Evolutionary conservation across 2,797 vertebrate species (phyloP).

Genomic region (Falco biarmicus): DNA sequence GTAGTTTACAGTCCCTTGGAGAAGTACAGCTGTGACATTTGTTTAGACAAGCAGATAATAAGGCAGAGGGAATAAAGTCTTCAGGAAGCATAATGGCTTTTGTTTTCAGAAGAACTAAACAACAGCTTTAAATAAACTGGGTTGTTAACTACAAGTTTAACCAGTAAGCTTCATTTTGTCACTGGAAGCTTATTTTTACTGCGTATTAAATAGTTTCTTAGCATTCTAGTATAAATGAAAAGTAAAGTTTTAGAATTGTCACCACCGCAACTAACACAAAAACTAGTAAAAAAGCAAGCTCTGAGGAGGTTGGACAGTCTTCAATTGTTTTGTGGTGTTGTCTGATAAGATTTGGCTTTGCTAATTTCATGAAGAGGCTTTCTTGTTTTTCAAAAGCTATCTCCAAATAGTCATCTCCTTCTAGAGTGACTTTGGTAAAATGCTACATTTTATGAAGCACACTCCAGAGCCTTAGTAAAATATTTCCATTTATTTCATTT

Average conservation of each 20-base stretch:
- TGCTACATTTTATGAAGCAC: neutral
- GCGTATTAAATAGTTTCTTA: neutral
- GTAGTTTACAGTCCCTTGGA: neutral
- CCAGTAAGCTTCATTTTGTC: conserved; percentile 11
- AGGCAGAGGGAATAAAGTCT: neutral
- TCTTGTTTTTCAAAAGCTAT: neutral
- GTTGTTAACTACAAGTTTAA: neutral
- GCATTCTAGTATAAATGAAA: neutral
- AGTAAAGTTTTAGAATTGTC: neutral
- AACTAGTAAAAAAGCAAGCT: neutral
- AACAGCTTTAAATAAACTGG: conserved; percentile 1
- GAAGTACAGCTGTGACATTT: conserved; percentile 18
- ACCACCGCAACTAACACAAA: neutral
- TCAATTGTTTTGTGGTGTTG: neutral
- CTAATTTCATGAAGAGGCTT: neutral
- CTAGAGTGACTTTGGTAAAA: neutral
- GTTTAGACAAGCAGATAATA: conserved; percentile 22
- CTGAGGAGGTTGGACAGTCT: neutral
- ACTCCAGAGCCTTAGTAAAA: neutral
- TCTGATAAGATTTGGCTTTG: neutral
- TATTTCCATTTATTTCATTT: neutral
- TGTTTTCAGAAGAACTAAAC: conserved; percentile 2
- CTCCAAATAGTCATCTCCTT: neutral
- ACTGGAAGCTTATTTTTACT: neutral
- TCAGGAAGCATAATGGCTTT: conserved; percentile 5